Evolutionary conservation across 2,113 vertebrate species (phyloP), one percentile per base, ranked within the genome.

Genomic region (Heterochromis multidens): DNA sequence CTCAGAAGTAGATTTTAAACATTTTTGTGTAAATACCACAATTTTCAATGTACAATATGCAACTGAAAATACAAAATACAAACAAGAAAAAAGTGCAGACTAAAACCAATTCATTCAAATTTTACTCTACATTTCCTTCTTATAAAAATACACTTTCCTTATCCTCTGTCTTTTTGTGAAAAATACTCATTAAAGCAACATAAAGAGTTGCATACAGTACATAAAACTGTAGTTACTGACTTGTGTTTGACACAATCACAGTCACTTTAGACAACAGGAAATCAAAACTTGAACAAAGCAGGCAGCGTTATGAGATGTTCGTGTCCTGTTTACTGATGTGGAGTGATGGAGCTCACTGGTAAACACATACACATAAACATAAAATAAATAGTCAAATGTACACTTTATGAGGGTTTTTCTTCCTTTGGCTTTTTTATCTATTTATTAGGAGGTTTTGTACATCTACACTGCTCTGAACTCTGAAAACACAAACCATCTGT

Each of bases 361-460:
- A 87, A 85, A 90, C 76, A 72, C 17, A 57, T 27, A 86, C 6
- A 79, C 56, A 81, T 1, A 57, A 8, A 60, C 37, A 54, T 23
- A 13, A 83, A 92, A 93, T 92, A 94, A 92, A 94, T 92, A 90
- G 82, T 88, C 74, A 87, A 85, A 78, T 81, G 60, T 65, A 84
- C 40, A 87, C 17, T 74, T 80, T 10, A 10, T 74, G 17, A 85
- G 58, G 23, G 31, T 2, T 88, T 49, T 52, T 61, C 23, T 60
- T 72, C 60, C 70, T 91, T 94, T 91, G 91, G 91, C 82, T 90
- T 86, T 65, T n/a, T n/a, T n/a, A n/a, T n/a, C 46, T 63, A 16
- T 86, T 78, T 77, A 83, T 56, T 11, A 70, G 37, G 5, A 46
- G 65, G 23, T 70, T 46, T 49, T 84, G 57, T 83, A 62, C 67